Evolutionary conservation across 2,797 vertebrate genomes (phyloP).

Genomic region (Sternotherus odoratus): DNA sequence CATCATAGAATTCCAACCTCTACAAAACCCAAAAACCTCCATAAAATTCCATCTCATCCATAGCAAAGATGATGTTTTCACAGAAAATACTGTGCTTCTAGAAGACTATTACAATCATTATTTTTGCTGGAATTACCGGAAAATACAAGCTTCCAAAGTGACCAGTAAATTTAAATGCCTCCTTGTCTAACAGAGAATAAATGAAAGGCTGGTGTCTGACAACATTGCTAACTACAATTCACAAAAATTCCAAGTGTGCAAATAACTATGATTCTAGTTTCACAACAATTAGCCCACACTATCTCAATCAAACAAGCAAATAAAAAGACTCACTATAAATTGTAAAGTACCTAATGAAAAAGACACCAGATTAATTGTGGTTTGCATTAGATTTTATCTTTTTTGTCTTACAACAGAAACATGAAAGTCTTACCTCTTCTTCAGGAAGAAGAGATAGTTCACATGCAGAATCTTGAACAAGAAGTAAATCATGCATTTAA

Average conservation of each 20-base stretch:
- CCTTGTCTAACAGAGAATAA: not conserved
- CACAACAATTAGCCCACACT: not conserved
- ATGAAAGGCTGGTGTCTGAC: not conserved
- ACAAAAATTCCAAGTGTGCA: not conserved
- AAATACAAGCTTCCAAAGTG: not conserved
- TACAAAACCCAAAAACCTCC: not conserved
- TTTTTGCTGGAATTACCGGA: not conserved
- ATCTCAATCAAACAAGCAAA: not conserved
- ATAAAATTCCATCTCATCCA: not conserved
- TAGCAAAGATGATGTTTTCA: not conserved
- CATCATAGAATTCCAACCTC: not conserved
- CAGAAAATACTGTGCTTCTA: not conserved
- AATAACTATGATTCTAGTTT: not conserved
- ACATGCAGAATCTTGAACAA: not conserved
- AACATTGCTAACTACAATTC: not conserved
- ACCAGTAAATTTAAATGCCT: not conserved
- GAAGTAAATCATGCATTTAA: not conserved
- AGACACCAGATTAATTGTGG: not conserved
- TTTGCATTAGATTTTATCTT: not conserved
- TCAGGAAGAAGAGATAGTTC: not conserved
- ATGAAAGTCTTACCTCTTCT: not conserved
- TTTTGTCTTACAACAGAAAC: not conserved
- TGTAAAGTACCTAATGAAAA: not conserved
- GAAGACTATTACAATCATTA: not conserved
- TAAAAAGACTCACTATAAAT: not conserved